Percentiles rank a stretch among this genome's conserved stretches.
These are phyloP conservation scores for Rhombomys opimus DNA, from an alignment of 2,113 vertebrate species.

Conservation along the genomic window DNA sequence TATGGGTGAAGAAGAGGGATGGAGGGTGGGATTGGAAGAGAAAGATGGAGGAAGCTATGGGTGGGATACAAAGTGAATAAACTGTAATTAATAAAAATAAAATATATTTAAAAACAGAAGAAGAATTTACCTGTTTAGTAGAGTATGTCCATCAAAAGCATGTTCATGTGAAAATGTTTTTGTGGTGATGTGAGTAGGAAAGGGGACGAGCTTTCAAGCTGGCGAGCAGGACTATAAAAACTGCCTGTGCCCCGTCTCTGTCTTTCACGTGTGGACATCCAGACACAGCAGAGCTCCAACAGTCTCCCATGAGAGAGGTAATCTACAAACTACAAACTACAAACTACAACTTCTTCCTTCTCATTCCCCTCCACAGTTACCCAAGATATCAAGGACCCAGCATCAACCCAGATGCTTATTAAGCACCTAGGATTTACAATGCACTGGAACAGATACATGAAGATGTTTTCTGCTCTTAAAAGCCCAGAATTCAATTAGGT, in stretches of 20 bases:
- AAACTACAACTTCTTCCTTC: slow-evolving; percentile 9
- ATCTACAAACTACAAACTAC: not conserved
- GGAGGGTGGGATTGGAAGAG: too few relatives aligned
- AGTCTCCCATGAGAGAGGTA: not conserved
- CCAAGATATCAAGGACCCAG: not conserved
- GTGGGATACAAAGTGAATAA: too few relatives aligned
- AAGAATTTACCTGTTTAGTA: slow-evolving; percentile 44
- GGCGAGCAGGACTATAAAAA: not conserved
- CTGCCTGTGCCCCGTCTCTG: not conserved
- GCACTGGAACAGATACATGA: not conserved
- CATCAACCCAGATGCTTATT: not conserved
- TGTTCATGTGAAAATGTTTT: not conserved
- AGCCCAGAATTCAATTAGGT: slow-evolving; percentile 50
- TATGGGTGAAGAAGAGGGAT: too few relatives aligned
- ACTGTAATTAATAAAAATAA: too few relatives aligned
- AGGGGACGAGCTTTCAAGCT: not conserved
- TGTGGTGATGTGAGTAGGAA: not conserved
- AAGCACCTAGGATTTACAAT: not conserved
- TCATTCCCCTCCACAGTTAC: not conserved
- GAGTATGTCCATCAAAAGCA: not conserved
- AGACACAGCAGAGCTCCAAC: not conserved
- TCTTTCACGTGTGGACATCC: not conserved
- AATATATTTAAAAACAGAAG: too few relatives aligned
- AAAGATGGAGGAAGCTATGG: too few relatives aligned
- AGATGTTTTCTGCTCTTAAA: slow-evolving; percentile 16